Percentiles rank a stretch among this genome's conserved stretches.
These are phyloP conservation scores for Octomys mimax DNA, from an alignment of 2,797 vertebrate genomes.

Conservation along the genomic window DNA sequence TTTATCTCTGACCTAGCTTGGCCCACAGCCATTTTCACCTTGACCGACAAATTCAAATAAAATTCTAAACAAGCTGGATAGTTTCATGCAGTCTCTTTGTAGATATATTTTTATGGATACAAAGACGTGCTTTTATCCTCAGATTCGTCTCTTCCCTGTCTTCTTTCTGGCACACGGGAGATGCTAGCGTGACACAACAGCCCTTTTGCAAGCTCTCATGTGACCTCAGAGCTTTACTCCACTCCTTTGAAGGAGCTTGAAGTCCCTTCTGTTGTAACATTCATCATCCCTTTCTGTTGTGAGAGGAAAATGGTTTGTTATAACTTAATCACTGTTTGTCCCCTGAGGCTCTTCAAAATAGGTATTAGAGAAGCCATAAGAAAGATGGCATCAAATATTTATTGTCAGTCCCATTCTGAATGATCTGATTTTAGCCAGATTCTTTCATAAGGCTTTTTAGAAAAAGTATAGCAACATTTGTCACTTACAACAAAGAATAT, in stretches of 20 bases:
- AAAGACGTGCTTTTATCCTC: background rate
- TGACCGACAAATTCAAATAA: slow-evolving; percentile 64
- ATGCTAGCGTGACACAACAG: background rate
- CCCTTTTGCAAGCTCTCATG: background rate
- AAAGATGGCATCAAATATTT: slow-evolving; percentile 40
- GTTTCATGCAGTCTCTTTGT: slow-evolving; percentile 32
- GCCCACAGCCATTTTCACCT: slow-evolving; percentile 60
- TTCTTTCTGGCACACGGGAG: background rate
- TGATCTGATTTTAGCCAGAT: background rate
- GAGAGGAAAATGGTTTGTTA: slow-evolving; percentile 9
- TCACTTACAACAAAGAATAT: background rate
- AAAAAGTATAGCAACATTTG: background rate
- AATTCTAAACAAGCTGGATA: slow-evolving; percentile 6
- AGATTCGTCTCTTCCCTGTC: background rate
- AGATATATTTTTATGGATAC: background rate
- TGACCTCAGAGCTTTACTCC: background rate
- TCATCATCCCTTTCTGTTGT: slow-evolving; percentile 24
- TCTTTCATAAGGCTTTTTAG: background rate
- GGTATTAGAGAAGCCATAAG: background rate
- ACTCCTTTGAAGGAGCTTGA: background rate
- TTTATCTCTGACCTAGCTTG: slow-evolving; percentile 66
- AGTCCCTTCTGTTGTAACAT: slow-evolving; percentile 16
- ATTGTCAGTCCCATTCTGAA: slow-evolving; percentile 21
- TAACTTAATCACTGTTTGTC: slow-evolving; percentile 36
- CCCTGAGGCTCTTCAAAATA: slow-evolving; percentile 39